phyloP scores from a whole-genome alignment of 2,797 vertebrate genomes.

The Myoxocephalus aenaeus region DNA sequence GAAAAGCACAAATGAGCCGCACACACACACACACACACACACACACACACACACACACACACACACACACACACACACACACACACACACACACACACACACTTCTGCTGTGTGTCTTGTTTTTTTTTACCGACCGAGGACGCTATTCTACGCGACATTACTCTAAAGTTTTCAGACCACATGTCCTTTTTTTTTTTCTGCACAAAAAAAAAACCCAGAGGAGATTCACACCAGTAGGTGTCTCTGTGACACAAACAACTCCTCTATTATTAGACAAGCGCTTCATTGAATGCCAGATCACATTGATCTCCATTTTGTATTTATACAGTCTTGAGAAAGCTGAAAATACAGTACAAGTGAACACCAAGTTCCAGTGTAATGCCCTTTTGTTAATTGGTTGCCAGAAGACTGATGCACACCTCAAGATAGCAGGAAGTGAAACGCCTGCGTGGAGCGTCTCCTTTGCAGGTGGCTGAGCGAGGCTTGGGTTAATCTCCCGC shows the following conservation, averaged over 20 bases:
- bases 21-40: conserved; percentile 9
- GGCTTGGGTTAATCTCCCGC: conserved; percentile 44
- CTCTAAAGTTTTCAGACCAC: background rate
- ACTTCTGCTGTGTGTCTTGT: background rate
- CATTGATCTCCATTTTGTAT: conserved; percentile 45
- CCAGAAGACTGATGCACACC: conserved; percentile 45
- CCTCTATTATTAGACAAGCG: background rate
- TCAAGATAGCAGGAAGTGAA: conserved; percentile 36
- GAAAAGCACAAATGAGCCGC: conserved; percentile 52
- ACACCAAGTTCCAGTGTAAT: conserved; percentile 53
- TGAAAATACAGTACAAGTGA: conserved; percentile 59
- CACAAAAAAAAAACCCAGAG: background rate
- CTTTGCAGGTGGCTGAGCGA: conserved; percentile 19
- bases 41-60: background rate
- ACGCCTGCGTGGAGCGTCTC: background rate
- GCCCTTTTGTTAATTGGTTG: conserved; percentile 59
- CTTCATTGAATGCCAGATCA: conserved; percentile 32
- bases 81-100: conserved; percentile 4
- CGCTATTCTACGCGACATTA: background rate
- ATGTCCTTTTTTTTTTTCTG: background rate
- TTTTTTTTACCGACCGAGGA: conserved; percentile 23
- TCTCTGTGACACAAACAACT: conserved; percentile 75
- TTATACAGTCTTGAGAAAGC: conserved; percentile 9
- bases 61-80: background rate
- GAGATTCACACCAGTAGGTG: conserved; percentile 71